Percentiles rank a stretch among this genome's conserved stretches.
phyloP scores from a whole-genome alignment of 2,113 vertebrate species.

The Rutilus rutilus region DNA sequence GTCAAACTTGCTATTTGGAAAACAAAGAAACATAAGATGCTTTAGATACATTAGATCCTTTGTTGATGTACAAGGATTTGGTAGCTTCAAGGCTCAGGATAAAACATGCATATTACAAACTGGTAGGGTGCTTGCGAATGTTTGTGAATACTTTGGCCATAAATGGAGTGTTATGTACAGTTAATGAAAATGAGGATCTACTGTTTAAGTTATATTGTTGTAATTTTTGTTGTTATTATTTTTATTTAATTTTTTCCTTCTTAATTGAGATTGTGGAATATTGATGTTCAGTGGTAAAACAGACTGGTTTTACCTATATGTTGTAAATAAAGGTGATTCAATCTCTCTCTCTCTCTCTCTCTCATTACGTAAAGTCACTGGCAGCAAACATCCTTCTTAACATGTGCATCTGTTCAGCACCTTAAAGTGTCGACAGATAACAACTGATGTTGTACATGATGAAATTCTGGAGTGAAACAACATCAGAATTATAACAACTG shows the following conservation, averaged over 20 bases:
- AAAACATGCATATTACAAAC: neutral
- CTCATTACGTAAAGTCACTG: neutral
- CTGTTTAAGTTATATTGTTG: neutral
- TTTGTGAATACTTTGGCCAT: conserved; percentile 5
- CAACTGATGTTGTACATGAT: neutral
- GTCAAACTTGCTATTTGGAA: neutral
- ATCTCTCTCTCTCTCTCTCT: neutral
- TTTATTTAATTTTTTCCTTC: rapidly evolving
- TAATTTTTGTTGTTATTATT: too few relatives aligned
- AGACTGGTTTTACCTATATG: too few relatives aligned
- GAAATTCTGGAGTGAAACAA: conserved; percentile 4
- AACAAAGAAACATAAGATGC: neutral
- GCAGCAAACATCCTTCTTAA: neutral
- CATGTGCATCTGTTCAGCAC: neutral
- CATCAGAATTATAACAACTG: neutral
- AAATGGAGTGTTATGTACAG: neutral
- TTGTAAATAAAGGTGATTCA: too few relatives aligned
- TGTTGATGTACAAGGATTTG: neutral
- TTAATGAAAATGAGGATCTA: conserved; percentile 1
- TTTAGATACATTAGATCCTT: neutral
- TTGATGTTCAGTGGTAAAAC: too few relatives aligned
- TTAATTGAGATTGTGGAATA: too few relatives aligned
- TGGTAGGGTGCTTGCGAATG: neutral
- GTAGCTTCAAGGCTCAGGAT: neutral
- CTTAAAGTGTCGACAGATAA: neutral